These are phyloP conservation scores for Xyliphius kryptos DNA, from an alignment of 2,113 vertebrate genomes.

Conservation along the genomic window DNA sequence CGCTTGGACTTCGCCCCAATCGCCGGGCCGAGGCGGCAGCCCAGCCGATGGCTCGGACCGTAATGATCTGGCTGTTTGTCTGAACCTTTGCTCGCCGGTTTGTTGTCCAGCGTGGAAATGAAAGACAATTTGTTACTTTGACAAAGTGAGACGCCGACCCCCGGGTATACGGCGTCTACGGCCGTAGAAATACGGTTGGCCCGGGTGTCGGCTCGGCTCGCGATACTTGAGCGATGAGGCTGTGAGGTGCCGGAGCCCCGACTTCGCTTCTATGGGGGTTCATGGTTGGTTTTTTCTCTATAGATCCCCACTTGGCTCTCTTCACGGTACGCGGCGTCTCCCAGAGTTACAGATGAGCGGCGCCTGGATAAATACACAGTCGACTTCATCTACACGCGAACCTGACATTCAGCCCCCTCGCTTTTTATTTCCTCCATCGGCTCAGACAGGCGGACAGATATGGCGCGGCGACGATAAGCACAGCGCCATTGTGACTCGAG, in stretches of 20 bases:
- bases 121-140: too few species aligned
- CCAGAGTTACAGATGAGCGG: slow-evolving; percentile 51
- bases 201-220: too few species aligned
- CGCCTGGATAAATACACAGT: slow-evolving; percentile 66
- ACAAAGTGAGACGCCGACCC: too few species aligned
- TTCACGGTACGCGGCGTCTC: slow-evolving; percentile 31
- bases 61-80: slow-evolving; percentile 55
- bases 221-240: too few species aligned
- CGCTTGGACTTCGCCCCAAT: slow-evolving; percentile 64
- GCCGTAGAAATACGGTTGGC: too few species aligned
- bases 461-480: slow-evolving; percentile 57
- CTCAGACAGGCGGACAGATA: slow-evolving; percentile 60
- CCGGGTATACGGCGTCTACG: too few species aligned
- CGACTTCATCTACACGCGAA: slow-evolving; percentile 72
- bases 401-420: slow-evolving; percentile 61
- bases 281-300: slow-evolving; percentile 28
- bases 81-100: slow-evolving; percentile 2
- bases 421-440: slow-evolving; percentile 61
- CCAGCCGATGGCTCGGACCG: slow-evolving; percentile 58
- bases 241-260: slow-evolving; percentile 7
- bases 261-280: slow-evolving; percentile 23
- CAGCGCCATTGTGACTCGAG: slow-evolving; percentile 55
- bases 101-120: background rate
- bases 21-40: slow-evolving; percentile 55
- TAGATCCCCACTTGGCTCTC: slow-evolving; percentile 15